phyloP scores from a whole-genome alignment of 2,888 invertebrate genomes.

The Dugesia japonica region DNA sequence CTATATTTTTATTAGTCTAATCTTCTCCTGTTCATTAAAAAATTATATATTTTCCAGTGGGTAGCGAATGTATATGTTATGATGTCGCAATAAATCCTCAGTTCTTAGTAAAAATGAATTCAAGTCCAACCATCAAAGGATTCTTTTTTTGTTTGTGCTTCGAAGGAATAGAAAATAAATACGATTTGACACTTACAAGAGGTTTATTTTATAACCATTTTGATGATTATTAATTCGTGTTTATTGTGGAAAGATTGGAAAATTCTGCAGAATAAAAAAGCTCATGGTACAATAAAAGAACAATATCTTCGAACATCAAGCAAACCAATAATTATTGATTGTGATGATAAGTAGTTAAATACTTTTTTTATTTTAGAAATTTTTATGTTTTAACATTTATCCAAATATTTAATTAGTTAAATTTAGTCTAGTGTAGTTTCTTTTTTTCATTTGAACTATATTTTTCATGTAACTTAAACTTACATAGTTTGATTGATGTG shows the following conservation, averaged over 20 bases:
- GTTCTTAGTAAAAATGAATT: constrained; percentile 62
- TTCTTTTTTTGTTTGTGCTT: constrained; percentile 66
- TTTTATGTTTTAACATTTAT: not conserved
- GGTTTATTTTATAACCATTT: constrained; percentile 47
- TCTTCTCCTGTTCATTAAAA: no score
- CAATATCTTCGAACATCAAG: constrained; percentile 44
- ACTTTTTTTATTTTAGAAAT: no score
- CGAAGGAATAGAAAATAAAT: constrained; percentile 65
- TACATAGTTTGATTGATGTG: no score
- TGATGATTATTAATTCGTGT: not conserved
- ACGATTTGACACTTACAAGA: constrained; percentile 57
- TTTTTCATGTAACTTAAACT: no score
- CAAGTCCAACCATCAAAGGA: constrained; percentile 58
- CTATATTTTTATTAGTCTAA: no score
- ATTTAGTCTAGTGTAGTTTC: no score
- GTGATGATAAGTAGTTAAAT: constrained; percentile 16
- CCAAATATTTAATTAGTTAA: no score
- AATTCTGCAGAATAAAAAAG: constrained; percentile 46
- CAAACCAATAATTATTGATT: constrained; percentile 40
- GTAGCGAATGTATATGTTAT: constrained; percentile 59
- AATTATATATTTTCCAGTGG: constrained; percentile 48
- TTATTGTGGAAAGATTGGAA: constrained; percentile 41
- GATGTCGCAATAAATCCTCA: constrained; percentile 67
- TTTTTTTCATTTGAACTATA: no score
- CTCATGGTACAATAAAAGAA: constrained; percentile 43